These are phyloP conservation scores for Cremastobaeus sp. DNA, from an alignment of 2,888 invertebrate genomes.

Conservation along the genomic window DNA sequence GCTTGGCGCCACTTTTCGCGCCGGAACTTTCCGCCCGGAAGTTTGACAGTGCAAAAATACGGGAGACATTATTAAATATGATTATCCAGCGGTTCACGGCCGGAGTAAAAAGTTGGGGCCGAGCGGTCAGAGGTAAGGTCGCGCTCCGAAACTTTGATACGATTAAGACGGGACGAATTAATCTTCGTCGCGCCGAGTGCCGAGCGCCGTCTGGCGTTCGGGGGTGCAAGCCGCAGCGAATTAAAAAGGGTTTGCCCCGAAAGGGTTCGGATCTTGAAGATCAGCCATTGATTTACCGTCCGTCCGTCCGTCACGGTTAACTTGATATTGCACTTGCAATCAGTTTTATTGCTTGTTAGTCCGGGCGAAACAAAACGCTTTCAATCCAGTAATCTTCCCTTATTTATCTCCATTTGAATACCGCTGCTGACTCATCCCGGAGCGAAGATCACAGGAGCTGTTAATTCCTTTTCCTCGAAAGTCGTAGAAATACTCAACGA, in stretches of 20 bases:
- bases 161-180: constrained; percentile 79
- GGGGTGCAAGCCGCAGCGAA: constrained; percentile 69
- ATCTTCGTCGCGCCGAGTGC: constrained; percentile 78
- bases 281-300: no score
- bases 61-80: constrained; percentile 77
- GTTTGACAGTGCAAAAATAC: constrained; percentile 75
- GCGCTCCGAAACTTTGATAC: constrained; percentile 77
- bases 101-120: constrained; percentile 68
- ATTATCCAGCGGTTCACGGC: constrained; percentile 71
- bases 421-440: constrained; percentile 48
- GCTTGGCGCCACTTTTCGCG: constrained; percentile 62
- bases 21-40: constrained; percentile 67
- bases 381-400: constrained; percentile 27
- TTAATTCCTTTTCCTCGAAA: constrained; percentile 58
- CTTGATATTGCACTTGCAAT: no score
- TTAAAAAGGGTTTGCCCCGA: constrained; percentile 67
- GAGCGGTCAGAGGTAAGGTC: constrained; percentile 64
- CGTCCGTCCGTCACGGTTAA: no score
- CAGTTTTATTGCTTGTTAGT: no score
- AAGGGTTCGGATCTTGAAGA: constrained; percentile 62
- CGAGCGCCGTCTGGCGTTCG: constrained; percentile 70
- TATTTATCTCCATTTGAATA: constrained; percentile 57
- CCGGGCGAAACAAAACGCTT: no score
- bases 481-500: constrained; percentile 60
- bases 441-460: constrained; percentile 52